A percentile compares a stretch with the other conserved stretches of the same genome.
Evolutionary conservation across 2,797 vertebrate genomes (phyloP).

Genomic region (Esox masquinongy): DNA sequence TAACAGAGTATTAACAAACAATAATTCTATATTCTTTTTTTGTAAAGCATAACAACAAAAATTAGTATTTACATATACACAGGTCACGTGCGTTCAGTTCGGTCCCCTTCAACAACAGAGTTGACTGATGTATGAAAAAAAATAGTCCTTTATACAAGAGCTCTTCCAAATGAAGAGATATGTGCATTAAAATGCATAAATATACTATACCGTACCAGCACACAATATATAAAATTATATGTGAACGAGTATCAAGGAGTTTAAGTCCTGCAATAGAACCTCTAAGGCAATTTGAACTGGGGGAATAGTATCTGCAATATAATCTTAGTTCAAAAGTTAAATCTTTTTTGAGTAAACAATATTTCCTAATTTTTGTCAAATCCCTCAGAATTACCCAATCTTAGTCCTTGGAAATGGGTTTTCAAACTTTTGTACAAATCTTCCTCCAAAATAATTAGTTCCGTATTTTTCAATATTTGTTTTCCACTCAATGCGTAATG

Average conservation of each 20-base stretch:
- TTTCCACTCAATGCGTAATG: constrained; percentile 50
- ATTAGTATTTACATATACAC: constrained; percentile 77
- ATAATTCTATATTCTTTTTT: constrained; percentile 63
- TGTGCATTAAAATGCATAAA: constrained; percentile 76
- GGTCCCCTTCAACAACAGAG: constrained; percentile 76
- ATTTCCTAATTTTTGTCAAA: constrained; percentile 56
- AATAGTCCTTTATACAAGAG: constrained; percentile 66
- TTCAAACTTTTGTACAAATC: constrained; percentile 61
- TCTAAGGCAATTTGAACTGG: constrained; percentile 77
- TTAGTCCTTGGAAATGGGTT: constrained; percentile 52
- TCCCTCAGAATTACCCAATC: constrained; percentile 61
- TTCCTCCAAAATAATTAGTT: constrained; percentile 50
- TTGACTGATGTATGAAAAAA: constrained; percentile 64
- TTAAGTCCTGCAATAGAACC: constrained; percentile 78
- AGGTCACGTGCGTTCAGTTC: constrained; percentile 60
- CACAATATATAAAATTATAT: constrained; percentile 83
- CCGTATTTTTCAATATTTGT: constrained; percentile 47
- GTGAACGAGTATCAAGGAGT: constrained; percentile 73
- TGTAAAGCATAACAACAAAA: constrained; percentile 65
- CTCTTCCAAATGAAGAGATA: constrained; percentile 85
- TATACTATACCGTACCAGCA: constrained; percentile 74
- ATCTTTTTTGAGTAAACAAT: constrained; percentile 44
- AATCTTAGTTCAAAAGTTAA: constrained; percentile 60
- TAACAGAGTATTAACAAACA: constrained; percentile 76
- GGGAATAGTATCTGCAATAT: constrained; percentile 62